These are phyloP conservation scores for Leiothrix lutea DNA, from an alignment of 2,113 vertebrate species.

Conservation along the genomic window DNA sequence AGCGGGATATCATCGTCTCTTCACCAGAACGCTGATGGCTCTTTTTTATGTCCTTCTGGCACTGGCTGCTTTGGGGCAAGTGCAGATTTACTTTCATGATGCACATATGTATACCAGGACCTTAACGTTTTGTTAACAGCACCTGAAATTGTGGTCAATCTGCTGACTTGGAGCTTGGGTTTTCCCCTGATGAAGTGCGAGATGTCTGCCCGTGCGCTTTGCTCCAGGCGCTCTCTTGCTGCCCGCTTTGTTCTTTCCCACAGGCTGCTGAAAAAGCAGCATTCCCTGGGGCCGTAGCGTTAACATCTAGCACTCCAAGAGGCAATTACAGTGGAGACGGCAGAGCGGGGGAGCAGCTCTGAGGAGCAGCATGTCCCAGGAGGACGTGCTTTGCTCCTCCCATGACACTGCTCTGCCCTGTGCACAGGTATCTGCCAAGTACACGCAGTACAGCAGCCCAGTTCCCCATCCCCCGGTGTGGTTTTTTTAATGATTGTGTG, in stretches of 20 bases:
- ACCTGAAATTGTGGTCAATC: background rate
- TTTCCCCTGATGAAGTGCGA: background rate
- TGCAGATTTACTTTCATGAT: background rate
- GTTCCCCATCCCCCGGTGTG: background rate
- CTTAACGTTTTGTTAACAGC: background rate
- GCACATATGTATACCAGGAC: background rate
- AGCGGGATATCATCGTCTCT: background rate
- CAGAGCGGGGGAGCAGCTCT: background rate
- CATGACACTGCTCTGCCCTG: background rate
- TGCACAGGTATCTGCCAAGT: background rate
- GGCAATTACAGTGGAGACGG: background rate
- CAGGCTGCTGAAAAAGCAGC: background rate
- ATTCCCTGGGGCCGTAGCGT: background rate
- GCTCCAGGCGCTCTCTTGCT: background rate
- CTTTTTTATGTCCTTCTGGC: background rate
- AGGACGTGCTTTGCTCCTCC: background rate
- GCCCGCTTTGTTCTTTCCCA: background rate
- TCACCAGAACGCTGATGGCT: background rate
- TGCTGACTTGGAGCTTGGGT: background rate
- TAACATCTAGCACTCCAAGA: background rate
- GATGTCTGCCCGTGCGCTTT: background rate
- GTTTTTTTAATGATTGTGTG: background rate
- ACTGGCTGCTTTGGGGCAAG: background rate
- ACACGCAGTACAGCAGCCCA: background rate
- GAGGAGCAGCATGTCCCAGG: background rate